These are phyloP conservation scores for Tetanocera ferruginea DNA, from an alignment of 2,888 invertebrate species.

Conservation along the genomic window DNA sequence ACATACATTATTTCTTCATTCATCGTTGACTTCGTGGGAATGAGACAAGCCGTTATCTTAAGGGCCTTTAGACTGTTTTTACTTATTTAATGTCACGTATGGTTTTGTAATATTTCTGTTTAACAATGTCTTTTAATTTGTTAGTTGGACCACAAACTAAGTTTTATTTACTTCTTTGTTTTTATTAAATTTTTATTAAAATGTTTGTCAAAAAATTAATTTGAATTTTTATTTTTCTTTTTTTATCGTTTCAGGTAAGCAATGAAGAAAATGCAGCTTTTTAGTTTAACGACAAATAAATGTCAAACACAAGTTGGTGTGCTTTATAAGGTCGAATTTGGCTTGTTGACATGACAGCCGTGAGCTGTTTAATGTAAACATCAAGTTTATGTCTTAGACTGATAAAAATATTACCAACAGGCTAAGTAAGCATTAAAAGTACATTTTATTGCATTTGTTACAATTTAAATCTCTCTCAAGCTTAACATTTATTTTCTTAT, in stretches of 20 bases:
- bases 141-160: too few relatives aligned
- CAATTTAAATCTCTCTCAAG: too few relatives aligned
- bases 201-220: not conserved
- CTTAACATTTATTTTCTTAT: too few relatives aligned
- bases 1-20: too few relatives aligned
- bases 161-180: too few relatives aligned
- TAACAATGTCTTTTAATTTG: too few relatives aligned
- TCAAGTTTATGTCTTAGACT: too few relatives aligned
- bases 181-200: too few relatives aligned
- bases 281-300: not conserved
- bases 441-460: too few relatives aligned
- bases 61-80: not conserved
- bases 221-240: conserved; percentile 7
- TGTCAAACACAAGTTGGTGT: not conserved
- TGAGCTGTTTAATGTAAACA: not conserved
- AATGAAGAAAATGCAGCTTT: not conserved
- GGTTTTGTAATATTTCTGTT: not conserved
- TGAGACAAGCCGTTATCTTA: not conserved
- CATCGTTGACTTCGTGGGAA: not conserved
- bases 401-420: too few relatives aligned
- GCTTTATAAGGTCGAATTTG: not conserved
- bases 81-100: not conserved
- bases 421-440: too few relatives aligned
- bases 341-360: not conserved
- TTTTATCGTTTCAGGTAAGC: conserved; percentile 35